Evolutionary conservation across 1,140 invertebrate genomes (phyloP).

Genomic region (Nylanderia fulva): DNA sequence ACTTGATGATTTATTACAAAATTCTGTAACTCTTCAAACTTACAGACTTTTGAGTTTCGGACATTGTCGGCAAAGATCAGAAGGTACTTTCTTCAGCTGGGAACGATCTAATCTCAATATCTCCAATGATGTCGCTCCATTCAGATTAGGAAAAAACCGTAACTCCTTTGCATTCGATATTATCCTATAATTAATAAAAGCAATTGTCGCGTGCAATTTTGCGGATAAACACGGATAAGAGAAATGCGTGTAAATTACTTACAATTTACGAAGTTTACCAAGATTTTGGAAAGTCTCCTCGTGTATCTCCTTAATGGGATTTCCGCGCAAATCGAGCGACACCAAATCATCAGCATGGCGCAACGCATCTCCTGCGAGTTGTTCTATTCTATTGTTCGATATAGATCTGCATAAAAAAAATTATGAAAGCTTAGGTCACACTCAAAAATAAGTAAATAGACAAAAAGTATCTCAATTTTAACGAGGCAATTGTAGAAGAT

Average conservation of each 20-base stretch:
- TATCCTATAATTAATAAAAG: slow-evolving; percentile 87
- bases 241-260: slow-evolving; percentile 83
- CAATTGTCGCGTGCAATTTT: not conserved
- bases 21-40: slow-evolving; percentile 87
- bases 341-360: slow-evolving; percentile 87
- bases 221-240: not conserved
- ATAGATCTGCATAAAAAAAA: slow-evolving; percentile 86
- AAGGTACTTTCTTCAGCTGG: slow-evolving; percentile 90
- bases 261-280: slow-evolving; percentile 90
- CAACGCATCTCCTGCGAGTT: slow-evolving; percentile 88
- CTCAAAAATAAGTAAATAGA: not conserved
- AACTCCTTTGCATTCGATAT: slow-evolving; percentile 94
- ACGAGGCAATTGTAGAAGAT: not conserved
- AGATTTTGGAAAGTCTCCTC: slow-evolving; percentile 89
- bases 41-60: slow-evolving; percentile 94
- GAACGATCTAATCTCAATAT: slow-evolving; percentile 93
- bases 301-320: slow-evolving; percentile 89
- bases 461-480: slow-evolving; percentile 3
- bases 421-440: not conserved
- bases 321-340: slow-evolving; percentile 90
- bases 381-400: slow-evolving; percentile 90
- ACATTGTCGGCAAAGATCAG: slow-evolving; percentile 91
- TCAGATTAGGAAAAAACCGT: slow-evolving; percentile 92
- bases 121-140: slow-evolving; percentile 92
- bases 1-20: too few species aligned